phyloP scores from a whole-genome alignment of 1,140 invertebrate genomes.

The Tetramorium parvispinum region DNA sequence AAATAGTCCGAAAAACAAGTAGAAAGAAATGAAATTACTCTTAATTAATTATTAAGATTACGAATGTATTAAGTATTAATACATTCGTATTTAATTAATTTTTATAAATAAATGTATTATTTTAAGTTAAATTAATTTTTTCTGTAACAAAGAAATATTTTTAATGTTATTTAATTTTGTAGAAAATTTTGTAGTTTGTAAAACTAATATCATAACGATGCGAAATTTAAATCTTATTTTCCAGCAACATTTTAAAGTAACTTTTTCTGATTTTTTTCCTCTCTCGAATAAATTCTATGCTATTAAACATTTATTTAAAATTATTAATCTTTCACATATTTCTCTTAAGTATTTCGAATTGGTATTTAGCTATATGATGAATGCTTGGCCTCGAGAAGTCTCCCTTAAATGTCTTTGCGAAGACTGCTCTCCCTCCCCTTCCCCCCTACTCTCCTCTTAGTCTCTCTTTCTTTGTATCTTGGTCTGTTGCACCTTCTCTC shows the following conservation, averaged over 20 bases:
- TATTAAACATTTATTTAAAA: not conserved
- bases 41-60: too few relatives aligned
- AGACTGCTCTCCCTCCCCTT: not conserved
- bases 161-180: not conserved
- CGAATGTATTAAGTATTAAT: too few relatives aligned
- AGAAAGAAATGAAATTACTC: not conserved
- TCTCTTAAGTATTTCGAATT: not conserved
- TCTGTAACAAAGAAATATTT: not conserved
- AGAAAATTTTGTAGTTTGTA: not conserved
- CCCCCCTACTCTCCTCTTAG: not conserved
- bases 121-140: too few relatives aligned
- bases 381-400: constrained; percentile 60
- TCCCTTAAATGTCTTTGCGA: constrained; percentile 41
- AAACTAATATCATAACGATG: not conserved
- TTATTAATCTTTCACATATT: constrained; percentile 32
- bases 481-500: constrained; percentile 51
- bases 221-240: not conserved
- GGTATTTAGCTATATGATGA: not conserved
- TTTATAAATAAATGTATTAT: not conserved
- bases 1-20: not conserved
- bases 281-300: not conserved
- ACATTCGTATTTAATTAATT: not conserved
- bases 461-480: constrained; percentile 34
- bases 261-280: not conserved
- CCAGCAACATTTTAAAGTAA: not conserved